A percentile compares a stretch with the other conserved stretches of the same genome.
phyloP scores from a whole-genome alignment of 2,888 invertebrate species.

The Drosophila sordidula region DNA sequence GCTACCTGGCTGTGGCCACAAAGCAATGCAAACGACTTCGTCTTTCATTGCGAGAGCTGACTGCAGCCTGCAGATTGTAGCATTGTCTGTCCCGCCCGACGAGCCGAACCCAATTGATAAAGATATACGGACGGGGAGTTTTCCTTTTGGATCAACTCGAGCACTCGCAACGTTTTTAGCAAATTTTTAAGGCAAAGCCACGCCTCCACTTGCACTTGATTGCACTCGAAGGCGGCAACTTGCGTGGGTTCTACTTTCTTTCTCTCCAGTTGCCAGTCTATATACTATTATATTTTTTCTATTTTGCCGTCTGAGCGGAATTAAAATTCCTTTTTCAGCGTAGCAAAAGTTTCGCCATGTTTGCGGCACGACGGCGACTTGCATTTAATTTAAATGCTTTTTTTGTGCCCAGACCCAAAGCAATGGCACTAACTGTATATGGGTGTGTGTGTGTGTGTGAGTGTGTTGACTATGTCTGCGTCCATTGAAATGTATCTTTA shows the following conservation, averaged over 20 bases:
- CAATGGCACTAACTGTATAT: constrained; percentile 4
- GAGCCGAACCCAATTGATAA: constrained; percentile 56
- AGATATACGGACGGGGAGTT: constrained; percentile 36
- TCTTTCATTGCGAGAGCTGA: constrained; percentile 61
- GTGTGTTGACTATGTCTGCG: constrained; percentile 24
- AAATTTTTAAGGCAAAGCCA: constrained; percentile 38
- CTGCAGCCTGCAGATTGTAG: constrained; percentile 37
- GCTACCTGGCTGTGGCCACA: constrained; percentile 49
- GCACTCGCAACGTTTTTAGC: constrained; percentile 50
- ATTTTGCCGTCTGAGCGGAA: constrained; percentile 30
- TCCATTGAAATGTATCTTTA: constrained; percentile 45
- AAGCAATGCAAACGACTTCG: constrained; percentile 76
- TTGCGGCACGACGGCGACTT: constrained; percentile 40
- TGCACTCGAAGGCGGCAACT: constrained; percentile 36
- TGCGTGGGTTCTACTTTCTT: constrained; percentile 22
- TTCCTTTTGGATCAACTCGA: constrained; percentile 51
- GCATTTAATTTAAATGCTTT: constrained; percentile 65
- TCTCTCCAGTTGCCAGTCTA: constrained; percentile 20
- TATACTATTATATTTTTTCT: constrained; percentile 31
- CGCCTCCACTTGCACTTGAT: constrained; percentile 57
- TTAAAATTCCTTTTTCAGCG: constrained; percentile 37
- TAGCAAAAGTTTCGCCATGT: constrained; percentile 36
- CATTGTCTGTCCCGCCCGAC: constrained; percentile 44
- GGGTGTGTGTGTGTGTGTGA: constrained; percentile 4
- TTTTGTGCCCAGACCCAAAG: constrained; percentile 30